Evolutionary conservation across 2,888 invertebrate genomes (phyloP).

Genomic region (Zhuqinia jingwanae): DNA sequence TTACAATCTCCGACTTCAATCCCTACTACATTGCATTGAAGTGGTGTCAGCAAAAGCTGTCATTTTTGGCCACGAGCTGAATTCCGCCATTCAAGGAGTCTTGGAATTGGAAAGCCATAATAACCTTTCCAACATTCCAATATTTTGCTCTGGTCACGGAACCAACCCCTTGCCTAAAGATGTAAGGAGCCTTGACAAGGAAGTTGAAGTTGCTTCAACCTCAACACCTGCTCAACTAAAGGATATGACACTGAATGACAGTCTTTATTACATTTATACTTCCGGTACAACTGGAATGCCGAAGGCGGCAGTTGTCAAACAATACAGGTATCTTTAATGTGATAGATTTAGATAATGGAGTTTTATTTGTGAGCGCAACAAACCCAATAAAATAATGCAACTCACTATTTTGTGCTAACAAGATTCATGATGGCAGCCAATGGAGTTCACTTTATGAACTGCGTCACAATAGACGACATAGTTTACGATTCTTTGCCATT

Average conservation of each 20-base stretch:
- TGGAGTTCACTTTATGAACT: constrained; percentile 82
- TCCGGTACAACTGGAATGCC: constrained; percentile 96
- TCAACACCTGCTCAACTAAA: constrained; percentile 55
- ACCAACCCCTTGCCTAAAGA: constrained; percentile 54
- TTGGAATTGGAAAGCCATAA: constrained; percentile 60
- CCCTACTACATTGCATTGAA: constrained; percentile 92
- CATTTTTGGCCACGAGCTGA: constrained; percentile 88
- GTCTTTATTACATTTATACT: constrained; percentile 96
- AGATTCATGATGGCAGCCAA: constrained; percentile 73
- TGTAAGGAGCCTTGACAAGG: constrained; percentile 68
- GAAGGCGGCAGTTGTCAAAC: constrained; percentile 78
- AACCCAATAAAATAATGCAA: no score
- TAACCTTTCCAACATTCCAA: constrained; percentile 58
- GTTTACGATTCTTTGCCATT: constrained; percentile 86
- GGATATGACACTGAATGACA: constrained; percentile 85
- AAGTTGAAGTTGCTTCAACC: constrained; percentile 53
- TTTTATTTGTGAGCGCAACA: no score
- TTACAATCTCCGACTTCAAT: constrained; percentile 91
- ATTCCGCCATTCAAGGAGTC: constrained; percentile 80
- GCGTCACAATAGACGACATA: constrained; percentile 86
- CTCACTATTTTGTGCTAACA: no score
- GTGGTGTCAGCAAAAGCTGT: constrained; percentile 93
- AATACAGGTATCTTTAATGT: constrained; percentile 75
- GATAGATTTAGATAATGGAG: no score
- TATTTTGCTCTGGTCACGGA: constrained; percentile 73